Evolutionary conservation across 1,140 invertebrate species (phyloP).

Genomic region (Diabrotica undecimpunctata): DNA sequence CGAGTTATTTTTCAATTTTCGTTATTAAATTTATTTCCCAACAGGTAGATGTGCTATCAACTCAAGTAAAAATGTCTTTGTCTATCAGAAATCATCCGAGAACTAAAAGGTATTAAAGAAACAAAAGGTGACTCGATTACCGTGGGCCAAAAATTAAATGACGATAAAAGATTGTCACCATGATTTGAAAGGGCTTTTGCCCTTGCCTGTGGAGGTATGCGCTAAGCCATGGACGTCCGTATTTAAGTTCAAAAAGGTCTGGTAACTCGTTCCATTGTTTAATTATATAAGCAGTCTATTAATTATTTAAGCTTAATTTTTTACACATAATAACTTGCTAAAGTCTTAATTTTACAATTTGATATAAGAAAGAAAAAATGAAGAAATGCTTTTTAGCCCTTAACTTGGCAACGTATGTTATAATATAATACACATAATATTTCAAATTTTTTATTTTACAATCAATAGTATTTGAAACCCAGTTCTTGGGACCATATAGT

Average conservation of each 20-base stretch:
- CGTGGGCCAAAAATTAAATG: conserved; percentile 4
- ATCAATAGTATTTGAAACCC: no score
- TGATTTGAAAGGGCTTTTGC: conserved; percentile 7
- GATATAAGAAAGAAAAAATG: not conserved
- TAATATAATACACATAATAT: no score
- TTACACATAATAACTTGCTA: not conserved
- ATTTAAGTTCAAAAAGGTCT: not conserved
- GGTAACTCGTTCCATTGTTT: not conserved
- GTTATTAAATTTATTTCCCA: no score
- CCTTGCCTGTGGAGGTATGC: conserved; percentile 3
- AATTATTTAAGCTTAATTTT: not conserved
- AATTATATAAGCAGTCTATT: not conserved
- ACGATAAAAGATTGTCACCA: conserved; percentile 10
- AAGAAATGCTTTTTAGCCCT: no score
- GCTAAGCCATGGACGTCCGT: not conserved
- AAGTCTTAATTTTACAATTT: not conserved
- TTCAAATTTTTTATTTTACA: no score
- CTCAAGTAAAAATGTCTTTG: not conserved
- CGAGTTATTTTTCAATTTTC: no score
- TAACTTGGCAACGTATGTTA: no score
- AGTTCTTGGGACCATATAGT: no score
- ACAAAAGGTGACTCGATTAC: conserved; percentile 9
- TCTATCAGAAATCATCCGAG: conserved; percentile 3
- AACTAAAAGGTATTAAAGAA: conserved; percentile 5
- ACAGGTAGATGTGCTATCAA: no score